Conservation (phyloP, 2,888 invertebrate genomes). For the Drosophila suboccidentalis region DNA sequence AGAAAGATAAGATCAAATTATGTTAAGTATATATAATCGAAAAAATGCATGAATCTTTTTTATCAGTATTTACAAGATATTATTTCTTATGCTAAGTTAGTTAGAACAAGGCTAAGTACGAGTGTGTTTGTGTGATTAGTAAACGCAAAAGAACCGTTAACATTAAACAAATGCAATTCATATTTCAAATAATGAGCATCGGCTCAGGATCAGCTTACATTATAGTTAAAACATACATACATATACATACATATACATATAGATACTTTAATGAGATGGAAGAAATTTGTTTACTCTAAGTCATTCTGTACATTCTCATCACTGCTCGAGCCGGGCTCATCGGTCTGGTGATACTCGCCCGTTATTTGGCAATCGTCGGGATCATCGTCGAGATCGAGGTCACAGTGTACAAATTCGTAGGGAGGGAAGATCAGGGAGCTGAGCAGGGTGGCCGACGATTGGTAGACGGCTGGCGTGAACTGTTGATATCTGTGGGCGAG, state of each 20-base stretch:
- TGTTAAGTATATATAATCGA: conserved; percentile 13
- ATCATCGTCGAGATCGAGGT: conserved; percentile 67
- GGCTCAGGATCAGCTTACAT: conserved; percentile 19
- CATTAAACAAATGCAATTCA: conserved; percentile 24
- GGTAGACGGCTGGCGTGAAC: conserved; percentile 66
- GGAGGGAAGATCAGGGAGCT: conserved; percentile 78
- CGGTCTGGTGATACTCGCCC: conserved; percentile 74
- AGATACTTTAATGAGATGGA: conserved; percentile 29
- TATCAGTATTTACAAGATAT: conserved; percentile 44
- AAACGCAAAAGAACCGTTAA: conserved; percentile 14
- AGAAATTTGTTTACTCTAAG: conserved; percentile 44
- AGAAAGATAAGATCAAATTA: conserved; percentile 28
- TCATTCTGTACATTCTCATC: conserved; percentile 58
- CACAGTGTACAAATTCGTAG: conserved; percentile 77
- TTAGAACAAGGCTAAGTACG: conserved; percentile 9
- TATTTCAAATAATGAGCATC: conserved; percentile 9
- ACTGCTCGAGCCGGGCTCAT: conserved; percentile 63
- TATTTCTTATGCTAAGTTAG: conserved; percentile 12
- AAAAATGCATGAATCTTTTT: conserved; percentile 16
- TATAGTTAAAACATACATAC: conserved; percentile 31
- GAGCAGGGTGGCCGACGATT: conserved; percentile 74
- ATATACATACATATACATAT: conserved; percentile 15
- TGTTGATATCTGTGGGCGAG: conserved; percentile 31
- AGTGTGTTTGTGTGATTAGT: conserved; percentile 11
- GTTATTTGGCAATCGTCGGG: conserved; percentile 76